Conservation (phyloP, 2,888 invertebrate species). For the Drosophila falleni region DNA sequence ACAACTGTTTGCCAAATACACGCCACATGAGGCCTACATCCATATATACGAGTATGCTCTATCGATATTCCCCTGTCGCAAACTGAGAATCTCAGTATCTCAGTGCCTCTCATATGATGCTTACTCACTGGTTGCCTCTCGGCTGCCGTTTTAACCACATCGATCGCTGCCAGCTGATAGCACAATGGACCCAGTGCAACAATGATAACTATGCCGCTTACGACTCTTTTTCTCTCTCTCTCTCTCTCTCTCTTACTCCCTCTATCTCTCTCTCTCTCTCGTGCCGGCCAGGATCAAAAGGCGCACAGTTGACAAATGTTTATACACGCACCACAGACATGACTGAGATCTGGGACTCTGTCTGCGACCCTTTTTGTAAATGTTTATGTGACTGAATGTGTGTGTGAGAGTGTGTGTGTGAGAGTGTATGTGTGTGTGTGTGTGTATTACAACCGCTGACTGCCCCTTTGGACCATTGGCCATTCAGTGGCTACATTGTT, state of each 20-base stretch:
- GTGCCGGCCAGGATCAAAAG: constrained; percentile 80
- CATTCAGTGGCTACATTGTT: constrained; percentile 62
- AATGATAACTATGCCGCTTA: constrained; percentile 78
- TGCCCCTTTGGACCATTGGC: constrained; percentile 45
- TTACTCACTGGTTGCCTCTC: constrained; percentile 24
- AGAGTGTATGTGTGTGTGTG: constrained; percentile 61
- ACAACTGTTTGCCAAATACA: constrained; percentile 74
- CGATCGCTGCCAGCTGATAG: constrained; percentile 78
- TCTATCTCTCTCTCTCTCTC: constrained; percentile 30
- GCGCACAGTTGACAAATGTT: constrained; percentile 78
- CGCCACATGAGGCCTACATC: constrained; percentile 70
- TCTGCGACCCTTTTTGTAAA: constrained; percentile 70
- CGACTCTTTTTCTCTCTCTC: constrained; percentile 62
- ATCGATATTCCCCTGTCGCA: constrained; percentile 17
- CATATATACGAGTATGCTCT: constrained; percentile 12
- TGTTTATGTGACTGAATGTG: constrained; percentile 64
- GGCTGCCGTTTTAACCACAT: constrained; percentile 70
- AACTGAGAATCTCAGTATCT: constrained; percentile 1
- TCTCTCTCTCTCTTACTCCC: constrained; percentile 3
- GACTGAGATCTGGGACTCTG: constrained; percentile 36
- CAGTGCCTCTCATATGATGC: constrained; percentile 14
- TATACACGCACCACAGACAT: constrained; percentile 60
- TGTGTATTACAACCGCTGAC: constrained; percentile 66
- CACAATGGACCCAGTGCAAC: constrained; percentile 66
- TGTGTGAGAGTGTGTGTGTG: constrained; percentile 56